These are phyloP conservation scores for Galago senegalensis DNA, from an alignment of 2,797 vertebrate genomes.

Conservation along the genomic window DNA sequence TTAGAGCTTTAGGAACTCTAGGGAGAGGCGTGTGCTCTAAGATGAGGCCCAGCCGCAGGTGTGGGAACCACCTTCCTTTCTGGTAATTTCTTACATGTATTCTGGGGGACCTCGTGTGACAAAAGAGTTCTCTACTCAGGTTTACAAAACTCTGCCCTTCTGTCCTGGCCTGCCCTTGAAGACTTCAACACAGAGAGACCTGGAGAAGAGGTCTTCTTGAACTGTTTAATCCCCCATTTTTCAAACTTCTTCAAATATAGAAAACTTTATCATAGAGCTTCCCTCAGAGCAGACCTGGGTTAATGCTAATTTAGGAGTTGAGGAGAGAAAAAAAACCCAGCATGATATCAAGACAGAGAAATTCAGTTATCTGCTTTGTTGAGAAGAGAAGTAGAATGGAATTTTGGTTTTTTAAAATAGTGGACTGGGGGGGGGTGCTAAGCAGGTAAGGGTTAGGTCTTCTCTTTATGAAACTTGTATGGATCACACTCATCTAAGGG, in stretches of 20 bases:
- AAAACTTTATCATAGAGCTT: slow-evolving; percentile 28
- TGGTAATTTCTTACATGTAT: neutral
- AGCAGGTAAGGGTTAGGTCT: neutral
- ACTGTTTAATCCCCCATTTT: neutral
- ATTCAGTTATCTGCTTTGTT: neutral
- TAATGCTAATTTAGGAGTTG: neutral
- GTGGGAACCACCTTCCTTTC: neutral
- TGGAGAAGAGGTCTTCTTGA: neutral
- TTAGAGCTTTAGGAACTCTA: neutral
- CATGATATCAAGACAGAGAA: neutral
- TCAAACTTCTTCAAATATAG: neutral
- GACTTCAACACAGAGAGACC: neutral
- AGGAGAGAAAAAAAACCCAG: neutral
- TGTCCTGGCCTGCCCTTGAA: neutral
- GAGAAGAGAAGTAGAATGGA: slow-evolving; percentile 26
- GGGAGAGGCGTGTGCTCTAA: neutral
- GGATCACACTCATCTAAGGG: neutral
- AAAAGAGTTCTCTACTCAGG: neutral
- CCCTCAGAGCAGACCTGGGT: neutral
- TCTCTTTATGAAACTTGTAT: neutral
- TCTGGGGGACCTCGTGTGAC: neutral
- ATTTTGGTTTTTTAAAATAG: neutral
- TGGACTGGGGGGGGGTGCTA: neutral
- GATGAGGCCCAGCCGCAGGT: neutral
- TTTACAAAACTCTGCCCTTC: neutral